Percentiles rank a stretch among this genome's conserved stretches.
phyloP scores from a whole-genome alignment of 2,113 vertebrate species.

The Aegotheles bennettii region DNA sequence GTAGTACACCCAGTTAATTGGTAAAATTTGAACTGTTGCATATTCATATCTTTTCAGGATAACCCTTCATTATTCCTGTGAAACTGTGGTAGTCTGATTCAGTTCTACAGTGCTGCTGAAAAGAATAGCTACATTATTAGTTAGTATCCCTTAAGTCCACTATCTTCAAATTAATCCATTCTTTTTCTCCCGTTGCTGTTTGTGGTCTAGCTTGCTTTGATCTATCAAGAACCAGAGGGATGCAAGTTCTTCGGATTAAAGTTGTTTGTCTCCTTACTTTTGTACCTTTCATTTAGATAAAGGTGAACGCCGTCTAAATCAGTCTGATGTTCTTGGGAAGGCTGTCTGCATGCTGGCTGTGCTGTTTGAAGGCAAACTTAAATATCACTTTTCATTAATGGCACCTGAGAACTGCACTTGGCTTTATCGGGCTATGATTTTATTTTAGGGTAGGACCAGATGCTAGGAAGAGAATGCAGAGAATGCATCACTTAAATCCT shows the following conservation, averaged over 20 bases:
- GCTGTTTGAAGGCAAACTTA: neutral
- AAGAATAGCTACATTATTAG: neutral
- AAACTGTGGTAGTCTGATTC: neutral
- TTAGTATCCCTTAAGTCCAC: neutral
- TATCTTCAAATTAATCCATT: slow-evolving; percentile 27
- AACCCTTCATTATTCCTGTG: neutral
- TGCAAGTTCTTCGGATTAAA: neutral
- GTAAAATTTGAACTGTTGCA: neutral
- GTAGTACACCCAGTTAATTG: neutral
- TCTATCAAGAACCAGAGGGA: neutral
- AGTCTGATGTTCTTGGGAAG: neutral
- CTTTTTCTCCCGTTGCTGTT: neutral
- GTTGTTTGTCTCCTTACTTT: slow-evolving; percentile 22
- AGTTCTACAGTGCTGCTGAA: neutral
- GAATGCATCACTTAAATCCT: neutral
- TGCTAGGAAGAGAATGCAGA: neutral
- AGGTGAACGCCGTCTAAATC: neutral
- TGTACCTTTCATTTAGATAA: slow-evolving; percentile 1
- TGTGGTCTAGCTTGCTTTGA: neutral
- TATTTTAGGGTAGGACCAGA: neutral
- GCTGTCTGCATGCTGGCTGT: neutral
- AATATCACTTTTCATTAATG: neutral
- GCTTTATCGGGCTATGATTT: neutral
- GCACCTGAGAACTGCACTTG: neutral
- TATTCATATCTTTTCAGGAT: neutral